Evolutionary conservation across 2,113 vertebrate genomes (phyloP).

Genomic region (Marmota flaviventris): DNA sequence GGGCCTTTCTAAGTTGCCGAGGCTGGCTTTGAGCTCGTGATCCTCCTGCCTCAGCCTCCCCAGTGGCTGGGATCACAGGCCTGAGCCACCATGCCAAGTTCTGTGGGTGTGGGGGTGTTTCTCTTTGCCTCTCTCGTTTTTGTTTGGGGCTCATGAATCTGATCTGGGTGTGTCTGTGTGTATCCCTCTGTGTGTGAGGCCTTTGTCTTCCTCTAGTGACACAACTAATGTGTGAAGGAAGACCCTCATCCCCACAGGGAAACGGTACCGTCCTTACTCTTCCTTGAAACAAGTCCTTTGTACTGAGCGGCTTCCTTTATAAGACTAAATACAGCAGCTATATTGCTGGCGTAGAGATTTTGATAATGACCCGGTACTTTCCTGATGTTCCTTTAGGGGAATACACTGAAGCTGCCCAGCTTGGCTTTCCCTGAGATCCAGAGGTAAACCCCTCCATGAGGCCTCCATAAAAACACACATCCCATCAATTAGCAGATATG

Average conservation of each 20-base stretch:
- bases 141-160: not conserved
- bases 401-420: slow-evolving; percentile 30
- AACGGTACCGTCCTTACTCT: not conserved
- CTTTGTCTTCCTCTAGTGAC: not conserved
- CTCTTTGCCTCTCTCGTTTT: slow-evolving; percentile 6
- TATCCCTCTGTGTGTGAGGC: not conserved
- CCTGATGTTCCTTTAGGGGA: slow-evolving; percentile 54
- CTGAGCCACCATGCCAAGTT: too few species aligned
- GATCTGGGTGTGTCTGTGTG: not conserved
- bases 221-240: not conserved
- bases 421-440: slow-evolving; percentile 52
- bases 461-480: slow-evolving; percentile 75
- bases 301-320: not conserved
- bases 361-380: slow-evolving; percentile 53
- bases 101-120: not conserved
- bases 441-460: slow-evolving; percentile 72
- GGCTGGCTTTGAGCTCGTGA: too few species aligned
- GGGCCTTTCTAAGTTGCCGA: too few species aligned
- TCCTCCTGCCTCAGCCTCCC: too few species aligned
- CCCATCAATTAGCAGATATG: slow-evolving; percentile 87
- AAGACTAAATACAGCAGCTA: not conserved
- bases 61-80: too few species aligned
- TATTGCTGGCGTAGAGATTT: slow-evolving; percentile 47
- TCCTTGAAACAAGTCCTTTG: not conserved
- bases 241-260: not conserved